These are phyloP conservation scores for Lepilemur ruficaudatus DNA, from an alignment of 2,797 vertebrate genomes.

Conservation along the genomic window DNA sequence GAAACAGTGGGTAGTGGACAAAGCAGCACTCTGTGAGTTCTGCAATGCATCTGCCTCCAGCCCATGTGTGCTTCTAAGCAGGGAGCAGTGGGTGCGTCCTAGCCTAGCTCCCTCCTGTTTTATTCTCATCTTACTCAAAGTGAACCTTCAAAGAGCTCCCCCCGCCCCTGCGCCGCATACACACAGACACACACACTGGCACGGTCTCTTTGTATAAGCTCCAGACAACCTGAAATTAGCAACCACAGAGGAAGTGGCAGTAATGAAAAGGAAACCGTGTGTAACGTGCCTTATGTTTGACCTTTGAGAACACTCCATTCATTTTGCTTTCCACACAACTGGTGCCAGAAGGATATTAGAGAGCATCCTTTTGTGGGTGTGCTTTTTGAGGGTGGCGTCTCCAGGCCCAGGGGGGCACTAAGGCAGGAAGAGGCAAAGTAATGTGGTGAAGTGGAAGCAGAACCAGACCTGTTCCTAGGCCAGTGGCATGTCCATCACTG, in stretches of 20 bases:
- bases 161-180: too few relatives aligned
- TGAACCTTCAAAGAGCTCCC: background rate
- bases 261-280: constrained; percentile 20
- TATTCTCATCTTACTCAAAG: constrained; percentile 20
- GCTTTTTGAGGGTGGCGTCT: background rate
- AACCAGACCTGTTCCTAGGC: background rate
- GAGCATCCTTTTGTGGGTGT: background rate
- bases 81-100: background rate
- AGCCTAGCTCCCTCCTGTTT: background rate
- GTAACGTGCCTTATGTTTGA: background rate
- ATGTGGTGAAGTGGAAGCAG: background rate
- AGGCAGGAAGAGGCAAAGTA: background rate
- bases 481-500: background rate
- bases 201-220: background rate
- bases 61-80: background rate
- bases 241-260: background rate
- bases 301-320: background rate
- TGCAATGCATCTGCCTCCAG: background rate
- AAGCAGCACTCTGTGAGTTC: background rate
- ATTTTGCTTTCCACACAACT: background rate
- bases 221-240: constrained; percentile 44
- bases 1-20: background rate
- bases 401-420: background rate
- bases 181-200: background rate
- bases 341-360: background rate